phyloP scores from a whole-genome alignment of 2,797 vertebrate species.

The Momotus momota region DNA sequence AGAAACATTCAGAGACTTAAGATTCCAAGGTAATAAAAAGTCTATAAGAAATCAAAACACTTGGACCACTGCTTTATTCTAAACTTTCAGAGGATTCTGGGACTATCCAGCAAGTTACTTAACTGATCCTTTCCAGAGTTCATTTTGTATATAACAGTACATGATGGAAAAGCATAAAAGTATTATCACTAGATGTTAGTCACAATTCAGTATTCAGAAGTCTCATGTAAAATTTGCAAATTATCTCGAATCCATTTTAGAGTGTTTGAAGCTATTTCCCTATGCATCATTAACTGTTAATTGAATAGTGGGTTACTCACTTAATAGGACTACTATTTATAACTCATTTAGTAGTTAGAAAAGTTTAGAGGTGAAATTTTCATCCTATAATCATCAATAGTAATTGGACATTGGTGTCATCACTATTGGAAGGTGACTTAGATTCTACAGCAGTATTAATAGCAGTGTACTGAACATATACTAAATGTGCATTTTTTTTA shows the following conservation, averaged over 20 bases:
- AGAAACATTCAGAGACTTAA: neutral
- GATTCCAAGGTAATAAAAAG: neutral
- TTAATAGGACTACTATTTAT: constrained; percentile 61
- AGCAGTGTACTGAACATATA: neutral
- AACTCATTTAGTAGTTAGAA: neutral
- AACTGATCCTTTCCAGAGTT: neutral
- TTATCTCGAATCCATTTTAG: constrained; percentile 18
- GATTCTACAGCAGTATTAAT: neutral
- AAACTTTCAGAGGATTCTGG: neutral
- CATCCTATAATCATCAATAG: neutral
- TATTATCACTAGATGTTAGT: neutral
- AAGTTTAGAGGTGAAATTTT: constrained; percentile 53
- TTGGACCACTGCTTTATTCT: neutral
- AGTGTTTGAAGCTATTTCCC: constrained; percentile 16
- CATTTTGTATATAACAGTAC: neutral
- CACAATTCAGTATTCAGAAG: constrained; percentile 12
- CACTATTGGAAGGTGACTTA: constrained; percentile 20
- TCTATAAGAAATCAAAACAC: neutral
- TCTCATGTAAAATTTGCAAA: constrained; percentile 12
- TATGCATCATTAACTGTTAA: constrained; percentile 59
- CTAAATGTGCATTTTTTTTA: neutral
- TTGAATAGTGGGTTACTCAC: constrained; percentile 19
- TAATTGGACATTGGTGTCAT: neutral
- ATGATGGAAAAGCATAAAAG: neutral
- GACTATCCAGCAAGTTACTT: neutral